A percentile compares a stretch with the other conserved stretches of the same genome.
These are phyloP conservation scores for Tychaedon coryphoeus DNA, from an alignment of 2,113 vertebrate species.

Conservation along the genomic window DNA sequence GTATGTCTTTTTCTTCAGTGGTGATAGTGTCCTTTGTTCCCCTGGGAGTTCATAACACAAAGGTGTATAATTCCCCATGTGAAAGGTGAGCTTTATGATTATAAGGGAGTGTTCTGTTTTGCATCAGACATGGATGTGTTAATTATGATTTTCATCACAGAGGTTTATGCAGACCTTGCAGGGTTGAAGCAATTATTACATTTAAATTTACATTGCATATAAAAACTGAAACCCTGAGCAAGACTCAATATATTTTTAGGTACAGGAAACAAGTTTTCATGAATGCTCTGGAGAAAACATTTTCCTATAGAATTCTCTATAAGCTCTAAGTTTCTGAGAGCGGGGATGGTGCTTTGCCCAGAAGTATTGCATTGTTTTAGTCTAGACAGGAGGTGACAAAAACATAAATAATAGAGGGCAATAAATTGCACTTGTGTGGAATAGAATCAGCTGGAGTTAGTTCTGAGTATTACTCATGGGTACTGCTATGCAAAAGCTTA, in stretches of 20 bases:
- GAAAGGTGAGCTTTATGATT: not conserved
- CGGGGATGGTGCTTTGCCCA: not conserved
- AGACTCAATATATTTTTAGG: not conserved
- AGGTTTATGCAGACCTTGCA: not conserved
- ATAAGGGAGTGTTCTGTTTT: not conserved
- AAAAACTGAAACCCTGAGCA: not conserved
- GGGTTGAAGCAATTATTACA: not conserved
- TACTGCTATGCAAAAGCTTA: not conserved
- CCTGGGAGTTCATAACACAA: not conserved
- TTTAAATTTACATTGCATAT: not conserved
- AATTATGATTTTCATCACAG: not conserved
- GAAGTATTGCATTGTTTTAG: not conserved
- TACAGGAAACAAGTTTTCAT: not conserved
- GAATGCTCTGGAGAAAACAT: not conserved
- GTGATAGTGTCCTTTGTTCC: not conserved
- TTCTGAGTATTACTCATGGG: not conserved
- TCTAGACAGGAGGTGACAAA: constrained; percentile 38
- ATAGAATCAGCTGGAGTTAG: not conserved
- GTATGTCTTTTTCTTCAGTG: not conserved
- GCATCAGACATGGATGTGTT: not conserved
- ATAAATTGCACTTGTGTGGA: not conserved
- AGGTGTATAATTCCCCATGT: not conserved
- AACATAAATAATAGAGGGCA: not conserved
- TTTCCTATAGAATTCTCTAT: not conserved
- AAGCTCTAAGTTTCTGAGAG: not conserved